phyloP scores from a whole-genome alignment of 2,797 vertebrate species.

The Zenarchopterus dispar region DNA sequence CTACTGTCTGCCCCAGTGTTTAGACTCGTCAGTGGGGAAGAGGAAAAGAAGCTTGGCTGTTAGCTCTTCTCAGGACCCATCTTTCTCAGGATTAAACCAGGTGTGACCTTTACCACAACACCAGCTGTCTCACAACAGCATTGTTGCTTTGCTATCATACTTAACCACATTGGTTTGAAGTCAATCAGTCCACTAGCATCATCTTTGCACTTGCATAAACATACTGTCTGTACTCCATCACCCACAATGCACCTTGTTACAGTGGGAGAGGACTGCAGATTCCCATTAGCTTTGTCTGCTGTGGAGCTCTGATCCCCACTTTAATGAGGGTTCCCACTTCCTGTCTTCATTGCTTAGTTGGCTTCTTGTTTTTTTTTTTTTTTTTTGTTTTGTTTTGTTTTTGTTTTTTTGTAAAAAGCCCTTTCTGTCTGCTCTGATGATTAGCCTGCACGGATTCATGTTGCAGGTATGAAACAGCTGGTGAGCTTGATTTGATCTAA shows the following conservation, averaged over 20 bases:
- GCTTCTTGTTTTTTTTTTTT: slow-evolving; percentile 3
- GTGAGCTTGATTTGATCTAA: background rate
- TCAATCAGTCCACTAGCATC: slow-evolving; percentile 59
- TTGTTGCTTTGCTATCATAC: slow-evolving; percentile 74
- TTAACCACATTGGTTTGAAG: slow-evolving; percentile 65
- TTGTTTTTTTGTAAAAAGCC: background rate
- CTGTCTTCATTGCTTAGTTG: background rate
- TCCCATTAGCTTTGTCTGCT: background rate
- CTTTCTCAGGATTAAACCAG: slow-evolving; percentile 99
- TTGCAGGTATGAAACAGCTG: background rate
- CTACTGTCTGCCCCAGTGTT: slow-evolving; percentile 99
- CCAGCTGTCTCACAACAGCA: slow-evolving; percentile 91
- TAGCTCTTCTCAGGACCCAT: slow-evolving; percentile 99
- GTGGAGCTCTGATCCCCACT: slow-evolving; percentile 12
- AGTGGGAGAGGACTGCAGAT: slow-evolving; percentile 8
- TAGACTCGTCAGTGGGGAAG: slow-evolving; percentile 99
- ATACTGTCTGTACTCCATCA: slow-evolving; percentile 23
- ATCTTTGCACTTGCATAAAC: slow-evolving; percentile 40
- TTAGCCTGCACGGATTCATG: background rate
- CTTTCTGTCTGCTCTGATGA: slow-evolving; percentile 1
- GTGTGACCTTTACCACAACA: slow-evolving; percentile 92
- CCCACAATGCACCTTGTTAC: slow-evolving; percentile 13
- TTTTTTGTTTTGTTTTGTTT: no score
- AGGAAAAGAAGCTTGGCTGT: slow-evolving; percentile 99
- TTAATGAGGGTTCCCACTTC: slow-evolving; percentile 3